These are phyloP conservation scores for Prolemur simus DNA, from an alignment of 2,113 vertebrate genomes.

Conservation along the genomic window DNA sequence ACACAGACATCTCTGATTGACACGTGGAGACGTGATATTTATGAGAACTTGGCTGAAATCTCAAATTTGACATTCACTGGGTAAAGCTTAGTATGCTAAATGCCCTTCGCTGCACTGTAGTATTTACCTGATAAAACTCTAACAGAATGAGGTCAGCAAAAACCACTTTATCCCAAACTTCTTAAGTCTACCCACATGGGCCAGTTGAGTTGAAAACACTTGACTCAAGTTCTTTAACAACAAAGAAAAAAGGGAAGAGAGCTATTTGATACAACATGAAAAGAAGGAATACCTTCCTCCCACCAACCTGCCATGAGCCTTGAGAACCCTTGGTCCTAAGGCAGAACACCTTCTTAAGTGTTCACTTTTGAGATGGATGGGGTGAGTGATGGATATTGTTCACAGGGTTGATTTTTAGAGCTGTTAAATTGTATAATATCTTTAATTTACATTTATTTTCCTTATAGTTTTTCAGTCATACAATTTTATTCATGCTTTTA, in stretches of 20 bases:
- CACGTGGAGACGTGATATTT: background rate
- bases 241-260: background rate
- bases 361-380: background rate
- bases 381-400: background rate
- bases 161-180: background rate
- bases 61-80: slow-evolving; percentile 3
- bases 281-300: background rate
- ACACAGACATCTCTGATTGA: background rate
- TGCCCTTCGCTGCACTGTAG: background rate
- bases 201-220: background rate
- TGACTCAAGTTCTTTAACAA: background rate
- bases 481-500: slow-evolving; percentile 28
- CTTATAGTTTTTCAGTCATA: background rate
- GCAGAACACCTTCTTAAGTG: background rate
- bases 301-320: background rate
- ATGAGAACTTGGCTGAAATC: slow-evolving; percentile 32
- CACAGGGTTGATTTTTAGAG: background rate
- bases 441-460: background rate
- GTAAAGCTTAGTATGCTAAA: background rate
- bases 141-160: background rate
- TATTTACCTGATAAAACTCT: background rate
- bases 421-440: background rate
- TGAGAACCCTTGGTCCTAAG: background rate
- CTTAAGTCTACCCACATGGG: background rate
- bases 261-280: background rate